Evolutionary conservation across 2,888 invertebrate genomes (phyloP).

Genomic region (Lymantria monacha): DNA sequence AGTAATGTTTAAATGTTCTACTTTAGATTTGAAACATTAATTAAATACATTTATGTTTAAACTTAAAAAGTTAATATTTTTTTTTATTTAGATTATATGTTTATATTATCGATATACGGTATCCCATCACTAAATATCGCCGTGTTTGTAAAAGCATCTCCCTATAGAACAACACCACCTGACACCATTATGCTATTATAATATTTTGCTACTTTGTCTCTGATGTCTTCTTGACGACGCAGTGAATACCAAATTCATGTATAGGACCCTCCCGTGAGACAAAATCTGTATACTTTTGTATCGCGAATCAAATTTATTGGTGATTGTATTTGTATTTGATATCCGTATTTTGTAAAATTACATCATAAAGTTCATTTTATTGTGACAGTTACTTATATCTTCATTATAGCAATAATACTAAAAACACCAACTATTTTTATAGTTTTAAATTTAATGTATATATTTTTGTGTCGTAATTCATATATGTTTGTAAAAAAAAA

Average conservation of each 20-base stretch:
- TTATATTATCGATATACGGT: conserved; percentile 8
- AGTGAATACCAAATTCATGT: conserved; percentile 76
- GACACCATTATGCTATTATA: conserved; percentile 80
- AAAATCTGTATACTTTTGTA: conserved; percentile 46
- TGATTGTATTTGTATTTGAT: conserved; percentile 60
- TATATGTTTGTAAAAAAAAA: too few relatives aligned
- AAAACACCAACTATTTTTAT: too few relatives aligned
- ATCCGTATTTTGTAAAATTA: conserved; percentile 42
- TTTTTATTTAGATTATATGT: neutral
- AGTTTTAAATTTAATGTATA: too few relatives aligned
- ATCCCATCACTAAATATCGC: conserved; percentile 30
- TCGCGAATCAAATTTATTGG: conserved; percentile 65
- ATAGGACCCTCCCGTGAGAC: conserved; percentile 38
- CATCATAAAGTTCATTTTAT: conserved; percentile 50
- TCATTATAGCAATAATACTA: conserved; percentile 4
- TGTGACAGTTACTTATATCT: conserved; percentile 26
- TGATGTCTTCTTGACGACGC: conserved; percentile 80
- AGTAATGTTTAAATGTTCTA: too few relatives aligned
- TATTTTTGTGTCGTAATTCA: too few relatives aligned
- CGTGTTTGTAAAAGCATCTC: conserved; percentile 41
- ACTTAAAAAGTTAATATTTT: too few relatives aligned
- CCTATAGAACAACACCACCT: conserved; percentile 70
- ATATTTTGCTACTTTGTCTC: conserved; percentile 76
- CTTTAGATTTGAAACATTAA: too few relatives aligned
- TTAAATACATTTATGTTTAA: too few relatives aligned